These are phyloP conservation scores for Numenius phaeopus DNA, from an alignment of 2,797 vertebrate species.

Conservation along the genomic window DNA sequence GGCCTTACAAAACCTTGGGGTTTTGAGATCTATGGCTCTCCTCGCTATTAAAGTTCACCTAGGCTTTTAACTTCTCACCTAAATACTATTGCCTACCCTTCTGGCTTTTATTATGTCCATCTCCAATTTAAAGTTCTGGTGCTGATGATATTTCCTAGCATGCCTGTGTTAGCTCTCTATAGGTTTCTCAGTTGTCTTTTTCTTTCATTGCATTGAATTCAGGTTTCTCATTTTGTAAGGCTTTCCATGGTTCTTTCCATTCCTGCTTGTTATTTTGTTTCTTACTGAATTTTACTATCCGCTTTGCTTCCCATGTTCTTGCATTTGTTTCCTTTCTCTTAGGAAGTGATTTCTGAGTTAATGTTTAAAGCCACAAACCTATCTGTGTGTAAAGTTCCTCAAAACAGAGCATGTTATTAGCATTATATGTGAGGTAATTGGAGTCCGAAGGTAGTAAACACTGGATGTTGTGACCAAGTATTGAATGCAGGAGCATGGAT, in stretches of 20 bases:
- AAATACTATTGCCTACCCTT: neutral
- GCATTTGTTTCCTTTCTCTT: neutral
- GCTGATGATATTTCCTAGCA: neutral
- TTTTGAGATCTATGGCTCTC: neutral
- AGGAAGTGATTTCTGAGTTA: neutral
- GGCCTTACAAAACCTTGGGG: neutral
- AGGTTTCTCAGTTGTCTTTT: neutral
- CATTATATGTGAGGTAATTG: neutral
- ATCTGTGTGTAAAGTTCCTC: neutral
- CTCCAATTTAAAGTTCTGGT: neutral
- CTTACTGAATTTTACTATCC: neutral
- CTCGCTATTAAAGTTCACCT: neutral
- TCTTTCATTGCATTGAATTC: neutral
- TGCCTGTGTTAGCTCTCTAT: neutral
- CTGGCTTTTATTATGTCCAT: neutral
- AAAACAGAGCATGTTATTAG: neutral
- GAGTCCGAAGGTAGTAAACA: neutral
- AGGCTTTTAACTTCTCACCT: neutral
- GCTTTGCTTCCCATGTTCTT: neutral
- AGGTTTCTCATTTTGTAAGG: rapidly evolving
- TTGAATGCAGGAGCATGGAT: rapidly evolving
- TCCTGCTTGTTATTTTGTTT: neutral
- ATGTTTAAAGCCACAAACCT: constrained; percentile 5
- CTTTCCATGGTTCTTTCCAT: neutral
- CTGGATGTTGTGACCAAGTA: neutral